Evolutionary conservation across 2,888 invertebrate genomes (phyloP).

Genomic region (Orthosia gracilis): DNA sequence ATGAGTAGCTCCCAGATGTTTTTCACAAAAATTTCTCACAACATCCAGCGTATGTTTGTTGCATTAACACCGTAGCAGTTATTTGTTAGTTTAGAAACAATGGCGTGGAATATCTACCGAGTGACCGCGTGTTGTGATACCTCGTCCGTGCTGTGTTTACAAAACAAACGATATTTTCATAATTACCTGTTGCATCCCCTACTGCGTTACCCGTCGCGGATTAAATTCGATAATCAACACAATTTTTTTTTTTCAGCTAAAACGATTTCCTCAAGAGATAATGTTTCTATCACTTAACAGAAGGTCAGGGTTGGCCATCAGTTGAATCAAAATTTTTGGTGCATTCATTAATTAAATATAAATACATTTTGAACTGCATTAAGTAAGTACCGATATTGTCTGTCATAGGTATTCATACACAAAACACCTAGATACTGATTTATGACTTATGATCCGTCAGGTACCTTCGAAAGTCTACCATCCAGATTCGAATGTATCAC

Average conservation of each 20-base stretch:
- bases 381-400: neutral
- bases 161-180: conserved; percentile 74
- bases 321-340: conserved; percentile 6
- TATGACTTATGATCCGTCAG: too few species aligned
- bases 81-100: conserved; percentile 63
- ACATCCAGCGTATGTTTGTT: conserved; percentile 35
- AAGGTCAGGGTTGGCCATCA: neutral
- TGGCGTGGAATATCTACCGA: conserved; percentile 74
- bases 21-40: conserved; percentile 15
- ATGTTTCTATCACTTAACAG: neutral
- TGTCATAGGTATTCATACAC: neutral
- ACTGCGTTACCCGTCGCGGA: conserved; percentile 60
- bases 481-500: neutral
- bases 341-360: neutral
- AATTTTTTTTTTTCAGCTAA: conserved; percentile 34
- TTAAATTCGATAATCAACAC: neutral
- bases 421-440: too few species aligned
- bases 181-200: conserved; percentile 62
- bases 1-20: neutral
- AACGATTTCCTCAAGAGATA: neutral
- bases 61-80: conserved; percentile 21
- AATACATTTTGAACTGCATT: neutral
- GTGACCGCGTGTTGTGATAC: conserved; percentile 75
- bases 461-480: neutral
- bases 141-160: conserved; percentile 75